Evolutionary conservation across 2,888 invertebrate genomes (phyloP).

Genomic region (Craniophora ligustri): DNA sequence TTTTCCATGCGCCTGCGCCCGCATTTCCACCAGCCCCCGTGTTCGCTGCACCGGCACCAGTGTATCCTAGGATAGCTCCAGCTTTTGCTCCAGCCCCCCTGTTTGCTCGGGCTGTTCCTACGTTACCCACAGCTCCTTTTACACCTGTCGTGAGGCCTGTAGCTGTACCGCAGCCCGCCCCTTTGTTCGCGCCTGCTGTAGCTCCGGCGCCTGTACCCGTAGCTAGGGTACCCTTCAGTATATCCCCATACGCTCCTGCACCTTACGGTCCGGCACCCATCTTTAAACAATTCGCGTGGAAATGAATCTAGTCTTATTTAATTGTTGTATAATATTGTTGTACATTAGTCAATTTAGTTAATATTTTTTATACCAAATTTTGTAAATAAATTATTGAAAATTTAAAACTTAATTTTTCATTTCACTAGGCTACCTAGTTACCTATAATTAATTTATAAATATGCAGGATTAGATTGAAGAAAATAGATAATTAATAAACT

Average conservation of each 20-base stretch:
- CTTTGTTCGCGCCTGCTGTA: conserved; percentile 60
- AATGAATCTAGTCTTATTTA: conserved; percentile 69
- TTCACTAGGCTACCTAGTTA: not conserved
- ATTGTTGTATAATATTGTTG: conserved; percentile 56
- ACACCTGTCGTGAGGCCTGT: conserved; percentile 64
- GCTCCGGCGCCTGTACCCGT: conserved; percentile 68
- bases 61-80: conserved; percentile 52
- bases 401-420: conserved; percentile 20
- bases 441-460: no score
- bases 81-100: conserved; percentile 52
- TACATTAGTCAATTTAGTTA: conserved; percentile 50
- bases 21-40: conserved; percentile 42
- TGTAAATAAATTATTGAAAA: conserved; percentile 64
- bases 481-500: no score
- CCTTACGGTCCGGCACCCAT: conserved; percentile 66
- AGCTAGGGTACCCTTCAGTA: conserved; percentile 63
- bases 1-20: conserved; percentile 40
- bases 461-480: not conserved
- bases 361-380: conserved; percentile 61
- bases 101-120: conserved; percentile 51
- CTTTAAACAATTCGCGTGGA: conserved; percentile 77
- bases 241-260: conserved; percentile 66
- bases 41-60: conserved; percentile 33
- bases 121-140: conserved; percentile 65
- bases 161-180: conserved; percentile 56